Conservation (phyloP, 1,140 invertebrate genomes). For the Cephus cinctus region DNA sequence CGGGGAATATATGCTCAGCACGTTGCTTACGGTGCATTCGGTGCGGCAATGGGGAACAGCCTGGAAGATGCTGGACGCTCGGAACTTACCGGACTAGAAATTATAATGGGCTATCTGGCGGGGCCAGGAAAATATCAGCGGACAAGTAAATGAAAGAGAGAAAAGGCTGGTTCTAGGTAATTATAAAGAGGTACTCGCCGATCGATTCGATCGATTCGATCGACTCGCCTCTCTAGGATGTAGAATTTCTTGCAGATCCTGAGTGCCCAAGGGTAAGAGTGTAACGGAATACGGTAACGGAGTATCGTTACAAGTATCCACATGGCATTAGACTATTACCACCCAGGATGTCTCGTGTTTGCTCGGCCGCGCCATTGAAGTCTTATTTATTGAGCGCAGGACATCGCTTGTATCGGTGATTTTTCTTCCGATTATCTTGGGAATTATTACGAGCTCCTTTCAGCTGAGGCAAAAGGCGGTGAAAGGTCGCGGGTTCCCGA, state of each 20-base stretch:
- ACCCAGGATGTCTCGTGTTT: constrained; percentile 26
- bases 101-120: too few species aligned
- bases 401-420: constrained; percentile 13
- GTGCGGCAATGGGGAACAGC: constrained; percentile 9
- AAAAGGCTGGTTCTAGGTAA: too few species aligned
- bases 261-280: constrained; percentile 2
- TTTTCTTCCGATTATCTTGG: constrained; percentile 29
- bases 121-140: not conserved
- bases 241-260: constrained; percentile 1
- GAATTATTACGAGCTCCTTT: constrained; percentile 40
- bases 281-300: constrained; percentile 20
- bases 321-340: constrained; percentile 33
- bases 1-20: too few species aligned
- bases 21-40: too few species aligned
- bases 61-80: too few species aligned
- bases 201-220: too few species aligned
- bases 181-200: too few species aligned
- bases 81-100: too few species aligned
- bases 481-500: constrained; percentile 34
- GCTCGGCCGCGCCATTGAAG: constrained; percentile 25
- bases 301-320: constrained; percentile 23
- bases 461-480: constrained; percentile 16
- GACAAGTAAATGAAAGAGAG: too few species aligned
- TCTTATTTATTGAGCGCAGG: constrained; percentile 37
- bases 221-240: too few species aligned